Evolutionary conservation across 2,797 vertebrate species (phyloP).

Genomic region (Otus scops): DNA sequence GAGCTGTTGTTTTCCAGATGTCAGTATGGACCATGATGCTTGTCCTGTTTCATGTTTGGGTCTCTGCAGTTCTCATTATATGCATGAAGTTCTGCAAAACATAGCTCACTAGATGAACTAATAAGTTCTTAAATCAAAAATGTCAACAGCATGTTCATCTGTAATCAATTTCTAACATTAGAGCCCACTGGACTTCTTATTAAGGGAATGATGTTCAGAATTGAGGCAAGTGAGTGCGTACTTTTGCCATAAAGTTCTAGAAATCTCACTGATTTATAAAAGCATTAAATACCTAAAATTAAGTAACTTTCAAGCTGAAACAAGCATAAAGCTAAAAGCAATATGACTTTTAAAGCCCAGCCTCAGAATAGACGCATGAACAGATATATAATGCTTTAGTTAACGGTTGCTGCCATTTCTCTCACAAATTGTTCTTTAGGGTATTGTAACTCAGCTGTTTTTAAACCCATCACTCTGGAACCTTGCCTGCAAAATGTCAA

Average conservation of each 20-base stretch:
- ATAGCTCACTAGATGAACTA: not conserved
- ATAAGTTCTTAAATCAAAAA: not conserved
- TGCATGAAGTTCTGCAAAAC: not conserved
- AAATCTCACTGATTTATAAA: constrained; percentile 36
- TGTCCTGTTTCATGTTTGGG: not conserved
- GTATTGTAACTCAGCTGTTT: constrained; percentile 69
- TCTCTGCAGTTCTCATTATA: constrained; percentile 32
- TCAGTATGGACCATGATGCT: not conserved
- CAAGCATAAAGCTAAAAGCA: constrained; percentile 41
- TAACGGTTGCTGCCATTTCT: constrained; percentile 56
- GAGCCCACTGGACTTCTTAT: not conserved
- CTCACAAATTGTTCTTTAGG: constrained; percentile 67
- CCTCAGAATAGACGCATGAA: not conserved
- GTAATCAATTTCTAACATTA: not conserved
- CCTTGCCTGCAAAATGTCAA: constrained; percentile 65
- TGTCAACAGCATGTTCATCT: not conserved
- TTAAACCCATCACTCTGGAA: constrained; percentile 69
- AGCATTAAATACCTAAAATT: constrained; percentile 37
- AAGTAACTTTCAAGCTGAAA: constrained; percentile 55
- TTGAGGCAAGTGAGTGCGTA: not conserved
- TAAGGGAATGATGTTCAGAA: not conserved
- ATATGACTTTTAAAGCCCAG: constrained; percentile 8
- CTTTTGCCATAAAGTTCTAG: not conserved
- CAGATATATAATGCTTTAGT: constrained; percentile 48
- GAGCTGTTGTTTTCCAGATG: not conserved